phyloP scores from a whole-genome alignment of 1,140 invertebrate genomes.

The Cyphomyrmex costatus region DNA sequence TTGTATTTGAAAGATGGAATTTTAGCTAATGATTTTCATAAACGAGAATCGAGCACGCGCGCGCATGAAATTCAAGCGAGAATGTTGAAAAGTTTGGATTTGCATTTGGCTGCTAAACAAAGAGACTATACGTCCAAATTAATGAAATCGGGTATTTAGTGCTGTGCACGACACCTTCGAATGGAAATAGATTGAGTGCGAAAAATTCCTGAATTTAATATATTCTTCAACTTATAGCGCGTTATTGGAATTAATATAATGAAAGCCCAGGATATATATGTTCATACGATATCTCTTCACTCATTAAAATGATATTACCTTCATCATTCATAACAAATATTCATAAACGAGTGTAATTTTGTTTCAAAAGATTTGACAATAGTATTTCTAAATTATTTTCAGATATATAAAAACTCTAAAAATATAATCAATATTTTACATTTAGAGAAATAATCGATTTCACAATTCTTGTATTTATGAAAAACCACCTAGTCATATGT shows the following conservation, averaged over 20 bases:
- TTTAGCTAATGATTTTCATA: not conserved
- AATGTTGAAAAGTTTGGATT: constrained; percentile 82
- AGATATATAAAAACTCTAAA: not conserved
- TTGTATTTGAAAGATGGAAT: not conserved
- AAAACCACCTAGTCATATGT: constrained; percentile 50
- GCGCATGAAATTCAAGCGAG: constrained; percentile 77
- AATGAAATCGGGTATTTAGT: constrained; percentile 76
- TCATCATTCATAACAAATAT: not conserved
- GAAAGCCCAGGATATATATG: not conserved
- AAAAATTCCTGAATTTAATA: not conserved
- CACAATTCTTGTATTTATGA: constrained; percentile 6
- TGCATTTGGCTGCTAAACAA: constrained; percentile 83
- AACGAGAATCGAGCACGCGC: constrained; percentile 46
- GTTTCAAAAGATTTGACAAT: not conserved
- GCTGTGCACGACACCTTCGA: not conserved
- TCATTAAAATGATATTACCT: not conserved
- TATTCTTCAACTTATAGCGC: not conserved
- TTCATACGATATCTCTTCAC: not conserved
- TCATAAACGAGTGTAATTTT: not conserved
- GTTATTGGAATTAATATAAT: constrained; percentile 2
- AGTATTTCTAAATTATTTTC: not conserved
- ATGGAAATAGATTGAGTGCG: not conserved
- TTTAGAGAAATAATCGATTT: not conserved
- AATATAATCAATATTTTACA: not conserved
- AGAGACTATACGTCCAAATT: constrained; percentile 82